Conservation (phyloP, 1,140 invertebrate genomes). For the Alviniconcha marisindica region DNA sequence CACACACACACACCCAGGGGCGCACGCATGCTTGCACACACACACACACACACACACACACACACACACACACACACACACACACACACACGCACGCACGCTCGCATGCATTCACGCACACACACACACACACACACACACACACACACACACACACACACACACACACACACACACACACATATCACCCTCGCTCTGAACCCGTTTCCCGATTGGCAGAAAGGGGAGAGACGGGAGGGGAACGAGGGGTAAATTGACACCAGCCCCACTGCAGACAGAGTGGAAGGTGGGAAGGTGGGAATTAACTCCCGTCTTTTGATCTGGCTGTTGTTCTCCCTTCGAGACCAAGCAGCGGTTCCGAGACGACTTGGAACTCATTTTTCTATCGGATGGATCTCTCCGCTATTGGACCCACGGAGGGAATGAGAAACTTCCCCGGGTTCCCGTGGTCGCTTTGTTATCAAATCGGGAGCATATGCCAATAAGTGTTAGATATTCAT, state of each 20-base stretch:
- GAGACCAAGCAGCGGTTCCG: not conserved
- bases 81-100: constrained; percentile 9
- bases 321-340: not conserved
- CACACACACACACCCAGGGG: not conserved
- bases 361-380: constrained; percentile 21
- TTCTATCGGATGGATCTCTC: constrained; percentile 13
- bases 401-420: not conserved
- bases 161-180: not conserved
- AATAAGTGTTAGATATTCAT: constrained; percentile 32
- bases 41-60: not conserved
- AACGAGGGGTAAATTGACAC: constrained; percentile 10
- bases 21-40: not conserved
- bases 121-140: too few relatives aligned
- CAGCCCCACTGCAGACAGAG: not conserved
- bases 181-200: not conserved
- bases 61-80: not conserved
- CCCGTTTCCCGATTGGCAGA: not conserved
- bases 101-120: too few relatives aligned
- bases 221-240: not conserved
- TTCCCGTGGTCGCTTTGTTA: constrained; percentile 24
- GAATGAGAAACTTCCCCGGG: constrained; percentile 13
- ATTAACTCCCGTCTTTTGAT: constrained; percentile 11
- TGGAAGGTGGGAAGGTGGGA: constrained; percentile 18
- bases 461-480: constrained; percentile 24
- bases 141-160: not conserved